Percentiles rank a stretch among this genome's conserved stretches.
Conservation (phyloP, 2,888 invertebrate species). For the Monoplex corrugatus region DNA sequence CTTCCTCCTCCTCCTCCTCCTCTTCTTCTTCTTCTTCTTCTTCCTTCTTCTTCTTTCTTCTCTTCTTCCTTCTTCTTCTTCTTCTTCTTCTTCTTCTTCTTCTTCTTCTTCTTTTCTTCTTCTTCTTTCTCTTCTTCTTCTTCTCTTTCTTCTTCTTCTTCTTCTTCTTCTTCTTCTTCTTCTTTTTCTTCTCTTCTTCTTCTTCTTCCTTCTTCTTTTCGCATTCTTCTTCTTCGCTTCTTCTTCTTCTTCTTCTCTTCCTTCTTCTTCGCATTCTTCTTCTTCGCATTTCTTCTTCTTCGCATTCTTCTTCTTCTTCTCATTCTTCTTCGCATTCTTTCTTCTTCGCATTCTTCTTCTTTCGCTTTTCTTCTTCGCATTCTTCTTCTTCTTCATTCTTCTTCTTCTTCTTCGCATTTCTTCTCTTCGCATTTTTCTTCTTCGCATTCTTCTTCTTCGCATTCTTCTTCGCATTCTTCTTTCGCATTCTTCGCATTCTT, state of each 20-base stretch:
- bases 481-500: too few species aligned
- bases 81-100: neutral
- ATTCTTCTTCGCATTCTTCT: too few species aligned
- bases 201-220: neutral
- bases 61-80: neutral
- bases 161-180: conserved; percentile 21
- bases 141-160: conserved; percentile 23
- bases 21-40: neutral
- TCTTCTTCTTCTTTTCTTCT: neutral
- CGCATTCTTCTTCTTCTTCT: neutral
- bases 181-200: neutral
- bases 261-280: too few species aligned
- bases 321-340: neutral
- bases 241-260: too few species aligned
- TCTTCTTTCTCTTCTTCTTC: neutral
- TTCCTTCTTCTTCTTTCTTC: neutral
- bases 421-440: too few species aligned
- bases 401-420: too few species aligned
- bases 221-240: too few species aligned
- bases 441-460: too few species aligned
- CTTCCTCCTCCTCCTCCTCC: neutral
- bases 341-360: too few species aligned
- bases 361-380: too few species aligned
- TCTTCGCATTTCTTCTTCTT: too few species aligned
- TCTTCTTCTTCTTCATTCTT: too few species aligned